Evolutionary conservation across 1,140 invertebrate genomes (phyloP), one percentile per base, ranked within the genome.

Genomic region (Sipha flava): DNA sequence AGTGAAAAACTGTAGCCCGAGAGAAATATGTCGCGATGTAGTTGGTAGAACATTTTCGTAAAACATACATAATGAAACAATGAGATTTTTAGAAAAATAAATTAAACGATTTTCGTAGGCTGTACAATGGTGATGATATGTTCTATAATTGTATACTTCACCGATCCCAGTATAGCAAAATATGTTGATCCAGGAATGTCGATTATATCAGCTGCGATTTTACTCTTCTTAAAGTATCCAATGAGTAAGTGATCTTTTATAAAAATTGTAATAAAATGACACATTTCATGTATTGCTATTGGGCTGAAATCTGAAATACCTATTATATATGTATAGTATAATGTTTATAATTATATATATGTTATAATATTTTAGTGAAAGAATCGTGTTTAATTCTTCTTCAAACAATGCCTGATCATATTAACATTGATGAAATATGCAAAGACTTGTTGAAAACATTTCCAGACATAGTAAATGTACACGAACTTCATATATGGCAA

Each of bases 401-500:
- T 2, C 92, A 94, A 86, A 94, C 92, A 2, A 93, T 94, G 54
- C 93, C 93, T 1, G 91, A 89, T 81, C 89, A 92, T 57, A 93
- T 94, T 37, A 90, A 94, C 81, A 90, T 94, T 37, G 88, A 90
- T 70, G 86, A 86, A 2, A 86, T 93, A 34, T 90, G 91, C 81
- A 86, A 86, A 31, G 88, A 91, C 81, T 83, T 94, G 14, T 83
- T 91, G 0, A 85, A 87, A 77, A 88, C 89, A 83, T 96, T 96
- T 85, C 93, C 93, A 0, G 90, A 90, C 62, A 91, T 94, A 54
- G 86, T 92, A 0, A 92, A 92, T 82, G 89, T 94, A 16, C 93
- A 95, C 82, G 93, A 95, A 85, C 87, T 94, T 18, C 93, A 94
- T 81, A 89, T 94, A 4, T 94, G 93, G 93, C 90, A 92, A 81